Base-by-base conservation (phyloP, 2,888 invertebrate genomes). In the Schizotus pectinicornis region DNA sequence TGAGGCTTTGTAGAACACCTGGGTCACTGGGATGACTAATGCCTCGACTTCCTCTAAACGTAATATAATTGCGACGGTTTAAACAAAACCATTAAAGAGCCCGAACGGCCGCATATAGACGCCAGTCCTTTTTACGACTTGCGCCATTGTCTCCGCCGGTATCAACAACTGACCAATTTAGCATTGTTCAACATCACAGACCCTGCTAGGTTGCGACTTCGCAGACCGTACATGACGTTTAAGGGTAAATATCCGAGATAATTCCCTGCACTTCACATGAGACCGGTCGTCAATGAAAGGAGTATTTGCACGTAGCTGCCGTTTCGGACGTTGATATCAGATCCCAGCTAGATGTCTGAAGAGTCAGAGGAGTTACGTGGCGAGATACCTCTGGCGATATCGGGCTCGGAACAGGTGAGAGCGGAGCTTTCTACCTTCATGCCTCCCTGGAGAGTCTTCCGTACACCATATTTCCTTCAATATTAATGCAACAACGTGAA, bases 241-340 rank as follows among this genome's bases (percentile, higher is more conserved):
- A 22, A 22, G 22, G 22, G 22, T 22, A 22, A 56, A 49, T 56
- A 54, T 54, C 41, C 48, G 41, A 53, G 54, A 54, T 54, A 54
- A 54, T 48, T 54, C 48, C 32, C 34, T 33, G 41, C 48, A 48
- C 43, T 56, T 56, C 43, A 56, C 43, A 35, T 38, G 49, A 38
- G 43, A 56, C 55, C 49, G 55, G 55, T 56, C 49, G 49, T 36
- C 48, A 38, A 49, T 59, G 54, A 59, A 59, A 42, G 53, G 59
- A 59, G 54, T 49, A 46, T 59, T 59, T 59, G 59, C 53, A 54
- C 59, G 53, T 54, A 54, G 37, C 49, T 37, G 49, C 46, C 43
- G 45, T 54, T 59, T 50, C 7, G 43, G 49, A 49, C 49, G 35
- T 45, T 39, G 54, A 50, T 54, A 54, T 54, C 54, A 54, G 59